phyloP scores from a whole-genome alignment of 2,797 vertebrate genomes.

The Coranthus polyacanthus region DNA sequence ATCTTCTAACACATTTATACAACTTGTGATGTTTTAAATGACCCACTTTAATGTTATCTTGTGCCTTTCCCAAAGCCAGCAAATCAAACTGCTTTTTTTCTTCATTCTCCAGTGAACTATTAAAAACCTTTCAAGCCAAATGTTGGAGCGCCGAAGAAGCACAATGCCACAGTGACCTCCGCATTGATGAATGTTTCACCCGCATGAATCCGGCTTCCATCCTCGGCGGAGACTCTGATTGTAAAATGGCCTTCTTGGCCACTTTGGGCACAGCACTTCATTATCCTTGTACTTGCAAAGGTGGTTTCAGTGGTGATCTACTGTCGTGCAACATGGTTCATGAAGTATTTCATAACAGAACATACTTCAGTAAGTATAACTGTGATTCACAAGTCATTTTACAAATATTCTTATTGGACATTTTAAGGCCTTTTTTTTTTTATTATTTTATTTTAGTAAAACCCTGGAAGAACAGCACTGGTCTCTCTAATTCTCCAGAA shows the following conservation, averaged over 20 bases:
- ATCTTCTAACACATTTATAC: no score
- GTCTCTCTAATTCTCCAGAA: constrained; percentile 36
- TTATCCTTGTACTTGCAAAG: constrained; percentile 86
- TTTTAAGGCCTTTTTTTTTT: neutral
- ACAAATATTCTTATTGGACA: neutral
- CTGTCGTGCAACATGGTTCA: constrained; percentile 84
- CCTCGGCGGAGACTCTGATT: constrained; percentile 82
- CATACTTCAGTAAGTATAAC: constrained; percentile 85
- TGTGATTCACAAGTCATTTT: neutral
- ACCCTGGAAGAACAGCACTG: constrained; percentile 22
- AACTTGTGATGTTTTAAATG: no score
- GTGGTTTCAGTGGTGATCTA: constrained; percentile 64
- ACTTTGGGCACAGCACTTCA: constrained; percentile 88
- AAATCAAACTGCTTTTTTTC: constrained; percentile 27
- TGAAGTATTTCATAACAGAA: constrained; percentile 87
- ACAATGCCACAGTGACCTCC: constrained; percentile 72
- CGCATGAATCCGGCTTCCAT: constrained; percentile 80
- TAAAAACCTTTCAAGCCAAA: constrained; percentile 81
- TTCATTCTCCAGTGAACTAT: constrained; percentile 79
- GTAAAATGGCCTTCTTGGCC: constrained; percentile 86
- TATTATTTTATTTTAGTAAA: constrained; percentile 49
- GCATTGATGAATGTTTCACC: constrained; percentile 82
- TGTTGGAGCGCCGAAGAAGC: constrained; percentile 84
- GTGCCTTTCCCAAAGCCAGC: no score
- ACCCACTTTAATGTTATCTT: no score